A percentile compares a stretch with the other conserved stretches of the same genome.
These are phyloP conservation scores for Lagopus leucura DNA, from an alignment of 2,113 vertebrate species.

Conservation along the genomic window DNA sequence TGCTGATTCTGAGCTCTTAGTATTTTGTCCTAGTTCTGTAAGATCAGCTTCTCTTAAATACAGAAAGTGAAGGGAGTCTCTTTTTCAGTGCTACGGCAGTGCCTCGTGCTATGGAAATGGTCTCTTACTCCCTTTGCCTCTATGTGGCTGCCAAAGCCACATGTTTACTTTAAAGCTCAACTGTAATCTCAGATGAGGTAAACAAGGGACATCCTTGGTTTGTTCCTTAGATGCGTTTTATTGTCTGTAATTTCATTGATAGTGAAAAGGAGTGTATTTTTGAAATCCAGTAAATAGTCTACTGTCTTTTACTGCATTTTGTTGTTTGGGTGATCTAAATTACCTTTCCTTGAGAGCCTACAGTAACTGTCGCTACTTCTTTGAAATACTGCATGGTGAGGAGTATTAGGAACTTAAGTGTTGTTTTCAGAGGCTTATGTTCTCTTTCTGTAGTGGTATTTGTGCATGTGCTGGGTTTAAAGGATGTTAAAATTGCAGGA, in stretches of 20 bases:
- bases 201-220: not conserved
- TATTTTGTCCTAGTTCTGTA: not conserved
- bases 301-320: not conserved
- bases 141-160: not conserved
- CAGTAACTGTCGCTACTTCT: not conserved
- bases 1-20: not conserved
- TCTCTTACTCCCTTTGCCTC: not conserved
- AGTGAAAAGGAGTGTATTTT: not conserved
- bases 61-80: not conserved
- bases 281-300: not conserved
- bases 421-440: not conserved
- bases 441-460: not conserved
- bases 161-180: not conserved
- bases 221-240: not conserved
- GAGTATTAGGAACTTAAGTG: not conserved
- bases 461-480: fast-evolving
- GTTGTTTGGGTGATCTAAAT: not conserved
- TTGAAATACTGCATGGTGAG: not conserved
- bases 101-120: not conserved
- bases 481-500: not conserved
- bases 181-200: not conserved
- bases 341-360: not conserved
- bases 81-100: not conserved
- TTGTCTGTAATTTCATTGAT: not conserved
- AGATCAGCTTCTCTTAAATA: not conserved